A percentile compares a stretch with the other conserved stretches of the same genome.
phyloP scores from a whole-genome alignment of 53 echinoderm and acorn worm species.

The Holothuria leucospilota region DNA sequence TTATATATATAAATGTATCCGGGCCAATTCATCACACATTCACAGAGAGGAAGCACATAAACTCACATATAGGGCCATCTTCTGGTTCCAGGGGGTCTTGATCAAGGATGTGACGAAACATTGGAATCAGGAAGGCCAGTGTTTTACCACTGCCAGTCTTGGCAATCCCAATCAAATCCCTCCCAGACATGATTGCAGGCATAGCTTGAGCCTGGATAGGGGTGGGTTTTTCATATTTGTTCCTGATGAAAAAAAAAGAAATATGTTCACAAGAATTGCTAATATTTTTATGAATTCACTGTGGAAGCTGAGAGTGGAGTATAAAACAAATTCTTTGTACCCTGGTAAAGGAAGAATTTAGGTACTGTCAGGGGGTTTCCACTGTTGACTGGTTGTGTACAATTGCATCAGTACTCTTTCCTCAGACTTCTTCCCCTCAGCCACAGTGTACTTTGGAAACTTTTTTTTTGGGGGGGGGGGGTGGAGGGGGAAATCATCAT shows the following conservation, averaged over 20 bases:
- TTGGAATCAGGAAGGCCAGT: slow-evolving; percentile 90
- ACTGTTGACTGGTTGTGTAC: too few species aligned
- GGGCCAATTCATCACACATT: too few species aligned
- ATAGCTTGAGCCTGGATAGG: slow-evolving; percentile 98
- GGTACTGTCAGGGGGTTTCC: too few species aligned
- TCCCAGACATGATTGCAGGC: slow-evolving; percentile 94
- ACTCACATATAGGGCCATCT: slow-evolving; percentile 94
- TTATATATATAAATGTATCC: neutral
- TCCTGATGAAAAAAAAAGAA: slow-evolving; percentile 48
- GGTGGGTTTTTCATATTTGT: slow-evolving; percentile 98
- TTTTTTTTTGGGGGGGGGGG: too few species aligned
- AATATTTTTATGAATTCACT: too few species aligned
- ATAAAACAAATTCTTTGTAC: too few species aligned
- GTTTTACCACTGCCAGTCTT: slow-evolving; percentile 97
- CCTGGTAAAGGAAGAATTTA: too few species aligned
- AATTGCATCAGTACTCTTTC: too few species aligned
- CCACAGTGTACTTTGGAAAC: too few species aligned
- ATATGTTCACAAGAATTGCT: neutral
- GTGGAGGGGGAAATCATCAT: too few species aligned
- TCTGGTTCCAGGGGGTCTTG: slow-evolving; percentile 89
- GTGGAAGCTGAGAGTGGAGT: too few species aligned
- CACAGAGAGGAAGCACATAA: neutral
- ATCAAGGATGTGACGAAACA: slow-evolving; percentile 96
- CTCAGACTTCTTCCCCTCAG: too few species aligned
- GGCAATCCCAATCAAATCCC: slow-evolving; percentile 95